Base-by-base conservation (phyloP, 2,888 invertebrate species). In the Itoplectis maculator region DNA sequence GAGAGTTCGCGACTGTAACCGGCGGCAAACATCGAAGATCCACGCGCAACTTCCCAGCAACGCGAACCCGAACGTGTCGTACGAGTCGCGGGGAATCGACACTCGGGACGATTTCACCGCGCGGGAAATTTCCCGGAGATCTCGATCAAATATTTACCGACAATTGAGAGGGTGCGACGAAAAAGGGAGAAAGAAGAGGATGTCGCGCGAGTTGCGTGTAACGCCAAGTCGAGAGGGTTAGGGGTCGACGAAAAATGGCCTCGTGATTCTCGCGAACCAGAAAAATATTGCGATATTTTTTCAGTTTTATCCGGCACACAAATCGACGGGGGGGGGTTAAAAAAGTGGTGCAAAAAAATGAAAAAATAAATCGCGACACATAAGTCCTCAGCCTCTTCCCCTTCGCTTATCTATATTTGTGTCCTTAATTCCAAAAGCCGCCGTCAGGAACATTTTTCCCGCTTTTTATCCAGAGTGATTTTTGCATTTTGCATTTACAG, bases 61-160 rank as follows among this genome's bases (percentile, higher is more conserved):
- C 0, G n/a, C n/a, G n/a, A n/a, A 29, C 29, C 9, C 69, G 42
- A 69, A 54, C 42, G 54, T 18, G 49, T 49, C 47, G 29, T 29
- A 49, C 15, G 63, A 40, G 49, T 13, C 11, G 8, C 5, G 7
- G 37, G n/a, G 37, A 74, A 20, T 49, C 47, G 40, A 73, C 51
- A 23, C 49, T 63, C 49, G 23, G 13, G 63, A 51, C 61, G 73
- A 49, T 18, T 61, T 49, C 29, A 45, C 37, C n/a, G 11, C 8
- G 11, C 29, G 29, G 35, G 63, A 40, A 51, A 37, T 49, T 74
- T 15, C 15, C 23, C 49, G 23, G 9, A n/a, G 35, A 51, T 51
- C 23, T 18, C 51, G 47, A 15, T 74, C 73, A 63, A 74, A 74
- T 74, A 73, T 73, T 73, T 49, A 73, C 61, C 20, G 20, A 49